phyloP scores from a whole-genome alignment of 2,113 vertebrate genomes.

The Ceyx margarethae region DNA sequence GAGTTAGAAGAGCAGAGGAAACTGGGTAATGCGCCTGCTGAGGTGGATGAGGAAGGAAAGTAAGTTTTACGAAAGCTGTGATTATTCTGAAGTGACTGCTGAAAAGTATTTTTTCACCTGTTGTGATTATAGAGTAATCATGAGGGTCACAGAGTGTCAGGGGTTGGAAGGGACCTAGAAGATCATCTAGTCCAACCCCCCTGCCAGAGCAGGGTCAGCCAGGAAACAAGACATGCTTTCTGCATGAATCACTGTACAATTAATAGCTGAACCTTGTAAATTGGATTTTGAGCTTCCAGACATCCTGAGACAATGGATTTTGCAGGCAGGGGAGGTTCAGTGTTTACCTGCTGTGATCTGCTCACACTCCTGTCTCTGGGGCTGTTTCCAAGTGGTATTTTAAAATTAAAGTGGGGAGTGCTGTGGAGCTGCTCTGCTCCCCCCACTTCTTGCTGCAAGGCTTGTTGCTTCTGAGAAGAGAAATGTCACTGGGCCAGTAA shows the following conservation, averaged over 20 bases:
- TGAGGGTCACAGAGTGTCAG: not conserved
- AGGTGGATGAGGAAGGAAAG: constrained; percentile 99
- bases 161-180: too few relatives aligned
- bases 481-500: not conserved
- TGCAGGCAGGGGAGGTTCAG: rapidly evolving
- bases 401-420: not conserved
- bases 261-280: not conserved
- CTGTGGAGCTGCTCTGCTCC: rapidly evolving
- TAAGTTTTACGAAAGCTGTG: constrained; percentile 63
- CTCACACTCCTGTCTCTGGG: rapidly evolving
- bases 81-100: not conserved
- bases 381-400: rapidly evolving
- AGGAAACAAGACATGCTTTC: not conserved
- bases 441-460: not conserved
- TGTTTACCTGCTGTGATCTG: not conserved
- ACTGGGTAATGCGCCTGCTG: constrained; percentile 94
- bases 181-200: too few relatives aligned
- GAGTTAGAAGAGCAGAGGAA: constrained; percentile 97
- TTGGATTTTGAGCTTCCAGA: not conserved
- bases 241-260: rapidly evolving
- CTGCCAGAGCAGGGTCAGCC: too few relatives aligned
- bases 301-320: not conserved
- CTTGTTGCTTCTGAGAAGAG: not conserved
- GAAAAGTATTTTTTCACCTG: not conserved
- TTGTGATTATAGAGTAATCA: not conserved